A percentile compares a stretch with the other conserved stretches of the same genome.
These are phyloP conservation scores for Helicoverpa assulta DNA, from an alignment of 2,888 invertebrate genomes.

Conservation along the genomic window DNA sequence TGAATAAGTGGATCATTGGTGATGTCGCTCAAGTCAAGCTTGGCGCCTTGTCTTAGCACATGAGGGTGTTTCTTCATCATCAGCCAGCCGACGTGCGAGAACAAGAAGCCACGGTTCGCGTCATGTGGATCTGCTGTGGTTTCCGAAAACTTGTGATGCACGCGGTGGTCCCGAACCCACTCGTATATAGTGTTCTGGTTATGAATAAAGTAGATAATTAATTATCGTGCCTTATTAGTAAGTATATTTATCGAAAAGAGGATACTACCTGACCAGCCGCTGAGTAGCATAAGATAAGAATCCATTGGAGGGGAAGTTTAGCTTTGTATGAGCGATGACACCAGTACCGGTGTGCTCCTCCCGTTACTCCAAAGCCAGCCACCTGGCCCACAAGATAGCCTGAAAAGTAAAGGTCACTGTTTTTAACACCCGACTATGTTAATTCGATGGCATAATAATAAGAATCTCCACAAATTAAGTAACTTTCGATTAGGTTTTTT, in stretches of 20 bases:
- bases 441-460: no score
- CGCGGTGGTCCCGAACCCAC: conserved; percentile 94
- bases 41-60: conserved; percentile 93
- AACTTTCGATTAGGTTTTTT: no score
- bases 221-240: not conserved
- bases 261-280: conserved; percentile 91
- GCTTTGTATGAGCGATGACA: conserved; percentile 93
- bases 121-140: conserved; percentile 96
- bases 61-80: conserved; percentile 97
- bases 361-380: conserved; percentile 92
- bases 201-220: conserved; percentile 8
- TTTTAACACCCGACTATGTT: not conserved
- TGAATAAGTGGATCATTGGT: conserved; percentile 93
- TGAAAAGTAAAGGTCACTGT: conserved; percentile 68
- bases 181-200: conserved; percentile 92
- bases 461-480: no score
- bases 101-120: conserved; percentile 96
- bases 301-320: conserved; percentile 89
- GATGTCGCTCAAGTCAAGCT: conserved; percentile 96
- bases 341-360: conserved; percentile 92
- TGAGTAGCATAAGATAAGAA: conserved; percentile 91
- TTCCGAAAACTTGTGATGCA: conserved; percentile 94
- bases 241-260: not conserved
- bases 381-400: conserved; percentile 88
- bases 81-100: conserved; percentile 98